Conservation (phyloP, 2,797 vertebrate genomes). For the Tauraco hartlaubi region DNA sequence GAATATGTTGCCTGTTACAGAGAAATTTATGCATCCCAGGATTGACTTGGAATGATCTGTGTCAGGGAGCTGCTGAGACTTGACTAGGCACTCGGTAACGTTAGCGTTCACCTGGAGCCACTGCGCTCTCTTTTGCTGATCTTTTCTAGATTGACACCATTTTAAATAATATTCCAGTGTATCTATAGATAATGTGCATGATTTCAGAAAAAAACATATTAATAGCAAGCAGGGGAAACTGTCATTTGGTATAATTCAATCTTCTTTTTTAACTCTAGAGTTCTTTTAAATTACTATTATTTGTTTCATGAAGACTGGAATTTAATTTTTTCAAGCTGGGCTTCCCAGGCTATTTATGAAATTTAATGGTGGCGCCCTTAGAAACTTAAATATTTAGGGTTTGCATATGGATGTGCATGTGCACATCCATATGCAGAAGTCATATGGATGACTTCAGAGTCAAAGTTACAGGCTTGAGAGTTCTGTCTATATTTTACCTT, state of each 20-base stretch:
- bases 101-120: not conserved
- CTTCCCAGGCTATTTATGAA: not conserved
- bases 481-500: not conserved
- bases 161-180: not conserved
- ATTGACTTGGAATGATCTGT: not conserved
- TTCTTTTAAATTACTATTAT: not conserved
- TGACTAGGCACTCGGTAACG: not conserved
- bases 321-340: not conserved
- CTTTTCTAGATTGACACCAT: not conserved
- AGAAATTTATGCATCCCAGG: not conserved
- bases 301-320: not conserved
- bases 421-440: not conserved
- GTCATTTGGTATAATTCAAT: not conserved
- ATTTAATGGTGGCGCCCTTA: not conserved
- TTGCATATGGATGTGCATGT: not conserved
- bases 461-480: not conserved
- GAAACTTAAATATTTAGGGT: not conserved
- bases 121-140: not conserved
- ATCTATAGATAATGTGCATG: not conserved
- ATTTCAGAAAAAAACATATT: not conserved
- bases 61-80: not conserved
- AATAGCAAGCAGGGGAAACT: not conserved
- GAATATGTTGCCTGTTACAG: not conserved
- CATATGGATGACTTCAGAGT: not conserved
- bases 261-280: not conserved